Conservation (phyloP, 2,113 vertebrate species). For the Podilymbus podiceps region DNA sequence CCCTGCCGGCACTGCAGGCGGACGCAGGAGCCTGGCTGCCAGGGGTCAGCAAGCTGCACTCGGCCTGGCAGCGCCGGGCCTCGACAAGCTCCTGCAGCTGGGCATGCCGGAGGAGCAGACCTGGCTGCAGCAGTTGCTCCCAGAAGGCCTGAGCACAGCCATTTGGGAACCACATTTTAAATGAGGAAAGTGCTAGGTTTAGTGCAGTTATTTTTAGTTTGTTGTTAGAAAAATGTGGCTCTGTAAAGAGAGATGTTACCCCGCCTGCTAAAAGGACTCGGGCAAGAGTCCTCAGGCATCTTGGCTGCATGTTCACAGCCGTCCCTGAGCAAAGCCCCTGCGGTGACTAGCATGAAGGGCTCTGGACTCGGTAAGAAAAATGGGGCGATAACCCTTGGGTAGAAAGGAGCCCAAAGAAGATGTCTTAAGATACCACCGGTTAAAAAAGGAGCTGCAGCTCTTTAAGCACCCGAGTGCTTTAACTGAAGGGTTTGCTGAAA, state of each 20-base stretch:
- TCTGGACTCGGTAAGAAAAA: background rate
- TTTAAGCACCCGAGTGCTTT: background rate
- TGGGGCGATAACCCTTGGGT: background rate
- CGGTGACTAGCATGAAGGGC: background rate
- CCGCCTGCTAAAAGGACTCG: background rate
- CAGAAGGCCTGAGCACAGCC: background rate
- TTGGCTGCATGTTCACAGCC: background rate
- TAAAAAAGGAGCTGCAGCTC: background rate
- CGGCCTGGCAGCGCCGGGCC: background rate
- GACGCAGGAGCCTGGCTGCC: background rate
- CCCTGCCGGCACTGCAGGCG: accelerated
- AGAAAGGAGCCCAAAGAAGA: background rate
- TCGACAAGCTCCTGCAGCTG: background rate
- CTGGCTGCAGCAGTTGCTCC: background rate
- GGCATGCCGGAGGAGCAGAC: background rate
- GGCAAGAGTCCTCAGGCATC: background rate
- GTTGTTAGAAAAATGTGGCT: background rate
- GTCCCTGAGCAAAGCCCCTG: background rate
- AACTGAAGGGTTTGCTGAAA: background rate
- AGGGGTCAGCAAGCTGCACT: background rate
- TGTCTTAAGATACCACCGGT: background rate
- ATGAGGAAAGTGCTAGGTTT: slow-evolving; percentile 45
- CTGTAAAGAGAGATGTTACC: background rate
- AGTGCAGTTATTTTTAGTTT: slow-evolving; percentile 52
- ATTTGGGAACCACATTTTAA: slow-evolving; percentile 19